phyloP scores from a whole-genome alignment of 2,888 invertebrate genomes.

The Oeneis ivallda region DNA sequence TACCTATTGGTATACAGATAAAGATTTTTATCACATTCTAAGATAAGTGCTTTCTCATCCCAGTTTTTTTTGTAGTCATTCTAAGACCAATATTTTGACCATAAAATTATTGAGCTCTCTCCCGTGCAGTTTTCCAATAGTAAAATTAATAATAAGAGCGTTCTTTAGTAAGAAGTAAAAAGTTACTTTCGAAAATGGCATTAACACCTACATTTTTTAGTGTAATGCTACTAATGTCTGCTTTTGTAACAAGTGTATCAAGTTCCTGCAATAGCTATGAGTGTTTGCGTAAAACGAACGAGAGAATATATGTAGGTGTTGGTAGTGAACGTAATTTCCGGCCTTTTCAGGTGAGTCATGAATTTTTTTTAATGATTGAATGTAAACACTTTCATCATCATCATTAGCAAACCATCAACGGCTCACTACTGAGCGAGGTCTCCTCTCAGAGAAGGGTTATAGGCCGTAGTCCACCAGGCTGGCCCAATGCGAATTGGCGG shows the following conservation, averaged over 20 bases:
- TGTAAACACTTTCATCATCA: too few relatives aligned
- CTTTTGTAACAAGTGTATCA: constrained; percentile 47
- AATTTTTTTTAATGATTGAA: neutral
- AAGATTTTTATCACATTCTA: constrained; percentile 34
- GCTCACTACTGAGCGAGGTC: too few relatives aligned
- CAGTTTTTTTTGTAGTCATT: constrained; percentile 21
- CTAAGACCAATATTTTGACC: too few relatives aligned
- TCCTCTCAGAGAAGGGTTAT: too few relatives aligned
- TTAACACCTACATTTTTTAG: constrained; percentile 19
- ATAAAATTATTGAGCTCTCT: neutral
- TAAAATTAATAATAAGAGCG: too few relatives aligned
- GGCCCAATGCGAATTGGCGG: too few relatives aligned
- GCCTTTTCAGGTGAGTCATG: constrained; percentile 66
- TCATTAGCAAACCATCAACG: too few relatives aligned
- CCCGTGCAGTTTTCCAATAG: neutral
- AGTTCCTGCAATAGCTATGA: constrained; percentile 18
- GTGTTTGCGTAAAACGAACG: constrained; percentile 34
- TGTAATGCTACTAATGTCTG: constrained; percentile 42
- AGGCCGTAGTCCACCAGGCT: too few relatives aligned
- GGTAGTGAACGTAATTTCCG: constrained; percentile 57
- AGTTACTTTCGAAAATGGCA: constrained; percentile 47
- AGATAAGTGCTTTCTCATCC: constrained; percentile 44
- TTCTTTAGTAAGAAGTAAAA: too few relatives aligned
- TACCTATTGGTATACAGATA: constrained; percentile 41
- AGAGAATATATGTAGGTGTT: constrained; percentile 59